Conservation (phyloP, 1,140 invertebrate species). For the Halyomorpha halys region DNA sequence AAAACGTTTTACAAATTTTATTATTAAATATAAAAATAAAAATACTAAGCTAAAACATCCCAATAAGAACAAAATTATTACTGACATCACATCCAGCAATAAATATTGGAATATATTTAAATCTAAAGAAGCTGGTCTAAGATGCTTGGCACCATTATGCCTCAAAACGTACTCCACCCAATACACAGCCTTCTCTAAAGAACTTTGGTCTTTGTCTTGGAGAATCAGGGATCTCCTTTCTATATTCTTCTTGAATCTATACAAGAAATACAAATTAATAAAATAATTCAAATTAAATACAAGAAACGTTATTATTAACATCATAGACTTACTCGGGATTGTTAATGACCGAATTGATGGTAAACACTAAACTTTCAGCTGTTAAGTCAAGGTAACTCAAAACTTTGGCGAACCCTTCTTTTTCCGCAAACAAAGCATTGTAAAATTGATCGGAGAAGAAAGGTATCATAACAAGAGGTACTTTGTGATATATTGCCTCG, state of each 20-base stretch:
- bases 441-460: slow-evolving; percentile 49
- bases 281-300: too few relatives aligned
- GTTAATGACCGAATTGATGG: slow-evolving; percentile 23
- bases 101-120: too few relatives aligned
- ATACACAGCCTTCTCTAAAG: slow-evolving; percentile 37
- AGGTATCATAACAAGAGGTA: slow-evolving; percentile 58
- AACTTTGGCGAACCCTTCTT: slow-evolving; percentile 29
- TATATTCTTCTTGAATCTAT: slow-evolving; percentile 35
- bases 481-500: slow-evolving; percentile 56
- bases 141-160: slow-evolving; percentile 36
- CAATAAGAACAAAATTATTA: too few relatives aligned
- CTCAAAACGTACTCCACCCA: slow-evolving; percentile 41
- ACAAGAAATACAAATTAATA: neutral
- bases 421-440: slow-evolving; percentile 35
- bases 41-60: too few relatives aligned
- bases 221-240: slow-evolving; percentile 35
- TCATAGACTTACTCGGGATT: neutral
- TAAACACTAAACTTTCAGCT: slow-evolving; percentile 17
- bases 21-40: too few relatives aligned
- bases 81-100: too few relatives aligned
- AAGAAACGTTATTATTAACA: neutral
- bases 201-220: slow-evolving; percentile 36
- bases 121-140: slow-evolving; percentile 32
- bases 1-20: too few relatives aligned
- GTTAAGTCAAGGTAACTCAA: slow-evolving; percentile 25